A percentile compares a stretch with the other conserved stretches of the same genome.
Evolutionary conservation across 2,888 invertebrate genomes (phyloP).

Genomic region (Aleiodes leptofemur): DNA sequence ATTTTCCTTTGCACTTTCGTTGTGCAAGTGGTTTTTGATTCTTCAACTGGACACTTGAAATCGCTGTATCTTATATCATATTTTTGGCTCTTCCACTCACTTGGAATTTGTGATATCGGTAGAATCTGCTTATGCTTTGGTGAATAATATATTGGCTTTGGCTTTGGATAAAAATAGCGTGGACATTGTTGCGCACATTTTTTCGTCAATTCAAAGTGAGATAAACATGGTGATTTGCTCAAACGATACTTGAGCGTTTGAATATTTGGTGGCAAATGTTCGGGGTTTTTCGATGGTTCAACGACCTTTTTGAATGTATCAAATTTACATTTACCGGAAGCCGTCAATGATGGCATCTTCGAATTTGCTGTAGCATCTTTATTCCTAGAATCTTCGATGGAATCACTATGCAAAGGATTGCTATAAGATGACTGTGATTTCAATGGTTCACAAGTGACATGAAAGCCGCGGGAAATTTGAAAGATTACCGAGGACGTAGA

Average conservation of each 20-base stretch:
- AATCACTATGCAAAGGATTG: too few species aligned
- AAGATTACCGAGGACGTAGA: background rate
- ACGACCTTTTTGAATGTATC: background rate
- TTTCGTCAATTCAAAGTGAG: conserved; percentile 34
- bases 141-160: conserved; percentile 1
- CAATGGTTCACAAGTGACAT: background rate
- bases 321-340: conserved; percentile 35
- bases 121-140: background rate
- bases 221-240: conserved; percentile 55
- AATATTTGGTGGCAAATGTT: conserved; percentile 50
- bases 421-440: too few species aligned
- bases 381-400: background rate
- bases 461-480: background rate
- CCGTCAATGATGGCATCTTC: conserved; percentile 36
- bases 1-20: background rate
- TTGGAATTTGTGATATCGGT: conserved; percentile 3
- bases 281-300: conserved; percentile 36
- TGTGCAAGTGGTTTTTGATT: background rate
- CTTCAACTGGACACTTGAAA: conserved; percentile 51
- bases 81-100: conserved; percentile 59
- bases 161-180: conserved; percentile 45
- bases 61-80: conserved; percentile 55
- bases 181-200: conserved; percentile 15
- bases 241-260: conserved; percentile 57
- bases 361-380: background rate